These are phyloP conservation scores for Aphaenogaster rudis DNA, from an alignment of 1,140 invertebrate genomes.

Conservation along the genomic window DNA sequence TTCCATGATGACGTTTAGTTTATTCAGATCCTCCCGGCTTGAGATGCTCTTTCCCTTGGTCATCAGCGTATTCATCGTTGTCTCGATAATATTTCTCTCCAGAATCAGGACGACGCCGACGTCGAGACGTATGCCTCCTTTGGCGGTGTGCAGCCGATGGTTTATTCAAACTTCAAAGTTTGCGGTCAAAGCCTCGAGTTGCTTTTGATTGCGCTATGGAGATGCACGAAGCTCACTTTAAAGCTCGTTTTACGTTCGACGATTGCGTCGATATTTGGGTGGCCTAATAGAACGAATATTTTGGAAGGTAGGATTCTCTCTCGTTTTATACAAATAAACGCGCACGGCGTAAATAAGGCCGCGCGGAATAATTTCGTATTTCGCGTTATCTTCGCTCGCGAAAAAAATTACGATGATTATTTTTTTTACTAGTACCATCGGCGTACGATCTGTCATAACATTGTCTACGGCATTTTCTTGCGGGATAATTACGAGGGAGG, in stretches of 20 bases:
- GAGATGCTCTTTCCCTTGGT: not conserved
- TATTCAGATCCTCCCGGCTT: not conserved
- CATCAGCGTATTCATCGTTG: not conserved
- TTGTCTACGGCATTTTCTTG: not conserved
- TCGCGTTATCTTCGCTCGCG: not conserved
- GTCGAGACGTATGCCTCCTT: constrained; percentile 16
- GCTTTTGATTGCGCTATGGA: constrained; percentile 8
- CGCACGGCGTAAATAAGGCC: not conserved
- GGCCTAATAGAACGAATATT: not conserved
- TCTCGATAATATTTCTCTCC: not conserved
- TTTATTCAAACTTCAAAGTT: constrained; percentile 38
- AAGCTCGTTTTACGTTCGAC: not conserved
- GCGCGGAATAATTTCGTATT: not conserved
- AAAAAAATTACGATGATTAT: constrained; percentile 9
- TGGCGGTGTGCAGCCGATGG: not conserved
- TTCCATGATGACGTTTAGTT: not conserved
- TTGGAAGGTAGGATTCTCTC: constrained; percentile 20
- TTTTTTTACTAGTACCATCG: not conserved
- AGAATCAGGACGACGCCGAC: constrained; percentile 1
- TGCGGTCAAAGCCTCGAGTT: constrained; percentile 14
- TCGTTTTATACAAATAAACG: constrained; percentile 20
- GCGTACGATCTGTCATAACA: not conserved
- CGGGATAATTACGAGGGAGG: not conserved
- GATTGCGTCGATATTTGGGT: not conserved
- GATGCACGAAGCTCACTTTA: too few relatives aligned